Evolutionary conservation across 2,797 vertebrate species (phyloP), one percentile per base, ranked within the genome.

Genomic region (Sebastes miniatus): DNA sequence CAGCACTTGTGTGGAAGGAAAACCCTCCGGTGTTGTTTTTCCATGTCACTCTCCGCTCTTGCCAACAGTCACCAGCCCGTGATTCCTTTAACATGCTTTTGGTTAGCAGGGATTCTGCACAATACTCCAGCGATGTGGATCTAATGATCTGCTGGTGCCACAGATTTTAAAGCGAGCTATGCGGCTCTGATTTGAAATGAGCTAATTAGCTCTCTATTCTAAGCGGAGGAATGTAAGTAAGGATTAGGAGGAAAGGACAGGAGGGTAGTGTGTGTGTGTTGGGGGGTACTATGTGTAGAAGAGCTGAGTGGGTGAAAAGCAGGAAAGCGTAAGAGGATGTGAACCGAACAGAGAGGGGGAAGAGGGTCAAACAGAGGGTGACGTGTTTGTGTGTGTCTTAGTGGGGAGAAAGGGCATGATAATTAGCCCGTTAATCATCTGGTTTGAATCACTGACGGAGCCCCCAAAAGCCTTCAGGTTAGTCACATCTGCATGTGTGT

Each of bases 381-480:
- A 81, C 22, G 67, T 54, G 54, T 82, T 76, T 84, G 64, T 78
- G 77, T 69, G 79, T 79, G 64, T 83, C 73, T 86, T 79, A 79
- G 79, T 61, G 71, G 50, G 50, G 70, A 87, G 61, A 87, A 77
- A 83, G 76, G 59, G 63, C 75, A 64, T 63, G 83, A 81, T 90
- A 91, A 93, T 91, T 88, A 90, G 81, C 80, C 83, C 31, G 69
- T 88, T 92, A 92, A 92, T 93, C 89, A 93, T 91, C 82, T 91
- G 90, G 81, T 89, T 90, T 80, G 71, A 89, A 88, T 91, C 75
- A 89, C 68, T 31, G 77, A 81, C 18, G 34, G 87, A 88, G 78
- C 65, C 77, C 77, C 69, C 80, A 83, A 67, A 86, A 86, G 82
- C 83, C 89, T 88, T 62, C 73, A 88, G 87, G 82, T 87, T 78